These are phyloP conservation scores for Myrmophylax atrothorax DNA, from an alignment of 2,113 vertebrate species.

Conservation along the genomic window DNA sequence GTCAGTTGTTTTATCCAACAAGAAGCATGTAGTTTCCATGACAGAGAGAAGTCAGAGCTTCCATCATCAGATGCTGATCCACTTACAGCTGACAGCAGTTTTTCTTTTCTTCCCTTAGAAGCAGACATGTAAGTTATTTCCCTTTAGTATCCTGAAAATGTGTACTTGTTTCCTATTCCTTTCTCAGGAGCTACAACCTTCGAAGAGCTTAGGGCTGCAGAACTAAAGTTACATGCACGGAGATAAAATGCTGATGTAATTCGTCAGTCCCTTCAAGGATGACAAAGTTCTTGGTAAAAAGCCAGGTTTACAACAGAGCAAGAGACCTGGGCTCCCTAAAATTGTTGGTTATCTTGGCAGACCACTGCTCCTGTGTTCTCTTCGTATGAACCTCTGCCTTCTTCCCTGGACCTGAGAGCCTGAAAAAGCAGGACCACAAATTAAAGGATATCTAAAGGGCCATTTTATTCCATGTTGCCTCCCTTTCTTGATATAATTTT, in stretches of 20 bases:
- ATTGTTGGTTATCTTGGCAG: not conserved
- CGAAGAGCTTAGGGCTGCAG: not conserved
- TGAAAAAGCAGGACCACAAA: not conserved
- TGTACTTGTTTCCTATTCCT: not conserved
- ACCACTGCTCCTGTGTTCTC: not conserved
- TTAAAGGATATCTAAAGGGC: not conserved
- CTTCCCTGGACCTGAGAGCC: not conserved
- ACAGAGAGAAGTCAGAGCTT: not conserved
- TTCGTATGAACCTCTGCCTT: not conserved
- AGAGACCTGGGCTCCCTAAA: not conserved
- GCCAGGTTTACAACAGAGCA: not conserved
- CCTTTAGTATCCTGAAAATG: not conserved
- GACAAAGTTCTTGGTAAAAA: not conserved
- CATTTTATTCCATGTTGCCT: not conserved
- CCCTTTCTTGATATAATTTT: not conserved
- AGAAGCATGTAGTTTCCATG: not conserved
- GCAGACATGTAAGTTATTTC: not conserved
- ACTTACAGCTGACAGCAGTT: not conserved
- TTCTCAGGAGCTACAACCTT: not conserved
- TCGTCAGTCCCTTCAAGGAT: not conserved
- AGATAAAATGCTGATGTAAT: not conserved
- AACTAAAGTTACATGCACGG: not conserved
- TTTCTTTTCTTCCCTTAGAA: not conserved
- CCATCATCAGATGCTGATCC: not conserved
- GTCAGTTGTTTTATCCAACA: not conserved